Evolutionary conservation across 2,113 vertebrate genomes (phyloP), one percentile per base, ranked within the genome.

Genomic region (Piprites chloris): DNA sequence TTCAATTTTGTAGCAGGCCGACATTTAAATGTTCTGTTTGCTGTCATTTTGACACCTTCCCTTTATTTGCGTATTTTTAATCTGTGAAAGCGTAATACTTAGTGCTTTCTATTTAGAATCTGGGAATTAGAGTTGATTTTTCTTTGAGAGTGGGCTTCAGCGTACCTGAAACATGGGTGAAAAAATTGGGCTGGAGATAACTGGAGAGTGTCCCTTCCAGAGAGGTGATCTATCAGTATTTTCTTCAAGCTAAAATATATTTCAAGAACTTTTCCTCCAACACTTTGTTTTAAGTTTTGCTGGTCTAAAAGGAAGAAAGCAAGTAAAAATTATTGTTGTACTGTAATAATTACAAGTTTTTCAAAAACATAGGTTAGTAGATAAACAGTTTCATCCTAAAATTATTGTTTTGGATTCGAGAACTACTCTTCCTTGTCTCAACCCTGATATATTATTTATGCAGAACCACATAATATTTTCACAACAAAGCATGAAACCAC

Each of bases 41-140:
- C 88, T 90, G 92, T 91, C 88, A 47, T 93, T 95, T 96, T 95
- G 89, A 90, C 92, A 92, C 75, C 47, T 96, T 94, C 42, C 75
- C 39, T 94, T 96, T 95, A 95, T 95, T 96, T 91, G 33, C 3
- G 47, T 92, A 74, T 89, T 94, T 91, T 96, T 90, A 84, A 88
- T 67, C 65, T 90, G 61, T 75, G 83, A 93, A 93, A 95, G 42
- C 2, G 9, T 81, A 91, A 82, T 87, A 79, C 79, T 91, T 73
- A 37, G 39, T 55, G n/a, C 72, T 85, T 85, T 33, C 78, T 93
- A 13, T 77, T 91, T 90, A 86, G 59, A 77, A 83, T 86, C 32
- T 69, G 65, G 30, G 65, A 11, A 73, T 53, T 66, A 52, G 53
- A 63, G 42, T 5, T 63, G 72, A 63, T 46, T 74, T 83, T 59